Conservation (phyloP, 2,888 invertebrate genomes). For the Chrysotoxum bicinctum region DNA sequence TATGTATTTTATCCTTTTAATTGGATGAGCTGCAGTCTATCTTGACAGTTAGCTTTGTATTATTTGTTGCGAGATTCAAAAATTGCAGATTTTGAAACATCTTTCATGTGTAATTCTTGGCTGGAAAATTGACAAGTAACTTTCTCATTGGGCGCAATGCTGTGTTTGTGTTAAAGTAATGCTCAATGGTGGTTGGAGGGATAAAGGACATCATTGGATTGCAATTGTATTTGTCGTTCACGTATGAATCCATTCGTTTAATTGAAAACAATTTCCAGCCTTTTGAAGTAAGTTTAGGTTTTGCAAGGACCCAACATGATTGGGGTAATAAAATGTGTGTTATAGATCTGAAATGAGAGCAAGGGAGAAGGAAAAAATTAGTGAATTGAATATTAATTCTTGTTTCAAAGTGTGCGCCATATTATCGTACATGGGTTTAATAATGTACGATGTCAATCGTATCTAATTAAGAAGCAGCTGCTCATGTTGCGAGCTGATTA, state of each 20-base stretch:
- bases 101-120: constrained; percentile 68
- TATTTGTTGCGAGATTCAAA: constrained; percentile 26
- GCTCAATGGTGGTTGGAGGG: not conserved
- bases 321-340: not conserved
- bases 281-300: constrained; percentile 38
- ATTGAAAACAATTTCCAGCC: constrained; percentile 32
- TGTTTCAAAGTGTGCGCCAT: not conserved
- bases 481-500: not conserved
- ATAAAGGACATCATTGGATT: constrained; percentile 56
- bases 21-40: not conserved
- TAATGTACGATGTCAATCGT: constrained; percentile 1
- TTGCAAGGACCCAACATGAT: constrained; percentile 40
- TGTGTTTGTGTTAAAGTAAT: constrained; percentile 43
- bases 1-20: not conserved
- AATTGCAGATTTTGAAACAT: not conserved
- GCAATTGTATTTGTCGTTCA: constrained; percentile 36
- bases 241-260: constrained; percentile 66
- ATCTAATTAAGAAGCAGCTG: not conserved
- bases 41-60: not conserved
- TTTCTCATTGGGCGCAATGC: constrained; percentile 60
- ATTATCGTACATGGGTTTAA: not conserved
- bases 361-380: not conserved
- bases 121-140: constrained; percentile 67
- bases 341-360: constrained; percentile 40
- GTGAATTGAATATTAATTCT: constrained; percentile 8